A percentile compares a stretch with the other conserved stretches of the same genome.
phyloP scores from a whole-genome alignment of 2,113 vertebrate species.

The Archilochus colubris region DNA sequence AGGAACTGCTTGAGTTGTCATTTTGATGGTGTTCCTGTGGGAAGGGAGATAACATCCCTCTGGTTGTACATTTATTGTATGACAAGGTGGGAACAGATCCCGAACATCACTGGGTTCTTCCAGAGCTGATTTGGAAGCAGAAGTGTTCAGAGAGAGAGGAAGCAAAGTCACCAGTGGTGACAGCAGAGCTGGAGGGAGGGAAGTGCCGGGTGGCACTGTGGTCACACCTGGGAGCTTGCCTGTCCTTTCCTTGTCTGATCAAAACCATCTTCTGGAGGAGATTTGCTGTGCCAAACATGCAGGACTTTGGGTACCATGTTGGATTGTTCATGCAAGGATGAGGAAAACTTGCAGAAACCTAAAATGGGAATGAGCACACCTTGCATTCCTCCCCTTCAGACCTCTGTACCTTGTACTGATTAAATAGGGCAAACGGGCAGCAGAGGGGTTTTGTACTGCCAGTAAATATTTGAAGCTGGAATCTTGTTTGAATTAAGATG shows the following conservation, averaged over 20 bases:
- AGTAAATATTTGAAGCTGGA: constrained; percentile 27
- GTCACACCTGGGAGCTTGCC: background rate
- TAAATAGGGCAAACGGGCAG: background rate
- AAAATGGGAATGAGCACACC: background rate
- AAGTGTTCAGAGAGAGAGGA: background rate
- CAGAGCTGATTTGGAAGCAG: background rate
- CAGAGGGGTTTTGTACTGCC: background rate
- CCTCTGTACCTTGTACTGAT: constrained; percentile 24
- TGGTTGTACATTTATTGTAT: background rate
- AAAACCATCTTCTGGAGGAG: background rate
- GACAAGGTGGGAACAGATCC: background rate
- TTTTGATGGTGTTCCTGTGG: background rate
- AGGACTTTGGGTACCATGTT: background rate
- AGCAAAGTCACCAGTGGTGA: background rate
- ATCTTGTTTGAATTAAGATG: constrained; percentile 84
- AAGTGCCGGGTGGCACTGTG: background rate
- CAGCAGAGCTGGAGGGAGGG: rapidly evolving
- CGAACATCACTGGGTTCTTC: background rate
- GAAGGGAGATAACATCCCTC: background rate
- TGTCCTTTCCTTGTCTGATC: background rate
- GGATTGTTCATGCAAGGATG: background rate
- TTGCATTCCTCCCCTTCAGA: background rate
- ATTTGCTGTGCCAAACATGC: background rate
- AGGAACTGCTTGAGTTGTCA: background rate
- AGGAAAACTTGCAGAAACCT: background rate